Conservation (phyloP, 2,113 vertebrate species). For the Numida meleagris region DNA sequence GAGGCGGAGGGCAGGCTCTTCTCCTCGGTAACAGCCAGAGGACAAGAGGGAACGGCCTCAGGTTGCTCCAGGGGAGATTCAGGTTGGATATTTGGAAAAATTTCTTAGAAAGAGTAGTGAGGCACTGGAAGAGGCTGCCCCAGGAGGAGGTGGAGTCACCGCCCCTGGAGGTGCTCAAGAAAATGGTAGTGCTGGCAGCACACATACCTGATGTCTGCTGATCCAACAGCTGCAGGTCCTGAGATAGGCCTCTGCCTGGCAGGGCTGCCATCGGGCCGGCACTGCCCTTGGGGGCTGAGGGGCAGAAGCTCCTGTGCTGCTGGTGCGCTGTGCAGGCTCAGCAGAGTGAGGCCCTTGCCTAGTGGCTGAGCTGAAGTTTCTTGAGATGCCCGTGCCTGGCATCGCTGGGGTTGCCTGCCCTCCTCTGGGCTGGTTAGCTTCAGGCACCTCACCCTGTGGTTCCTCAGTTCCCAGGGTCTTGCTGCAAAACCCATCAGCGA, state of each 20-base stretch:
- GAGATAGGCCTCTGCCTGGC: not conserved
- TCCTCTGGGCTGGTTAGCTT: slow-evolving; percentile 51
- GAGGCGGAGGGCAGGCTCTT: too few species aligned
- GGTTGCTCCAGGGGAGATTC: too few species aligned
- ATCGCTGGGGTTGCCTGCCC: not conserved
- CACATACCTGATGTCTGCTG: slow-evolving; percentile 6
- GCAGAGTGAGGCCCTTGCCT: not conserved
- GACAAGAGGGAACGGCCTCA: too few species aligned
- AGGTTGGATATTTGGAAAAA: too few species aligned
- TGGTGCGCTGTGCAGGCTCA: not conserved
- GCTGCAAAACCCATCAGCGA: not conserved
- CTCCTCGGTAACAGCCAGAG: too few species aligned
- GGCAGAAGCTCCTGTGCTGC: not conserved
- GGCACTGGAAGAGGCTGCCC: too few species aligned
- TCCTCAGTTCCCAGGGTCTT: slow-evolving; percentile 11
- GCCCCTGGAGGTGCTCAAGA: too few species aligned
- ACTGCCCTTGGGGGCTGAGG: not conserved
- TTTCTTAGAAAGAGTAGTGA: too few species aligned
- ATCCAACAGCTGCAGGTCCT: not conserved
- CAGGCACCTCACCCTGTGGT: slow-evolving; percentile 66
- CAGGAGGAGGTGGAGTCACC: too few species aligned
- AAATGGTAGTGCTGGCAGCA: not conserved
- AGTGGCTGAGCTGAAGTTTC: not conserved
- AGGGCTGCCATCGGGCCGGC: not conserved
- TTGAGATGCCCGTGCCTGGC: not conserved